Conservation (phyloP, 2,888 invertebrate genomes). For the Xestoiulus laeticollis region DNA sequence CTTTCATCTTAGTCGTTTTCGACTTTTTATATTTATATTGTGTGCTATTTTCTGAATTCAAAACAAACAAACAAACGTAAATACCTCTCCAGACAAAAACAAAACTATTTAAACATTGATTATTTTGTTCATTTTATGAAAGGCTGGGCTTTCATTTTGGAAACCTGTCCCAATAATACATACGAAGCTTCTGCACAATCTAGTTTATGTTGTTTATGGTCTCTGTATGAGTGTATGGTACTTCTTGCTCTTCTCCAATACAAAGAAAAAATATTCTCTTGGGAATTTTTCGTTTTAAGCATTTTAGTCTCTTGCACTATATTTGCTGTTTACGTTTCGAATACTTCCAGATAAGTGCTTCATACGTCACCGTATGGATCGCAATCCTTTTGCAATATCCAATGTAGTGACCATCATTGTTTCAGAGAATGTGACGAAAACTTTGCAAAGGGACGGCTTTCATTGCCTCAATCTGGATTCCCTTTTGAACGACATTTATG, state of each 20-base stretch:
- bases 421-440: not conserved
- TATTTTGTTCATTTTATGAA: not conserved
- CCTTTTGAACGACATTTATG: too few relatives aligned
- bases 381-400: not conserved
- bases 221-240: not conserved
- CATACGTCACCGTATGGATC: not conserved
- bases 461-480: too few relatives aligned
- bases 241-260: not conserved
- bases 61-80: not conserved
- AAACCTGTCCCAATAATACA: not conserved
- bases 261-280: not conserved
- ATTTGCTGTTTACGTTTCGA: conserved; percentile 8
- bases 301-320: conserved; percentile 15
- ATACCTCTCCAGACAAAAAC: not conserved
- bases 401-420: not conserved
- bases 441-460: too few relatives aligned
- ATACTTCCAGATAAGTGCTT: not conserved
- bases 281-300: conserved; percentile 3
- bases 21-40: not conserved
- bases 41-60: not conserved
- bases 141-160: not conserved
- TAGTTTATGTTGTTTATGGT: not conserved
- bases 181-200: not conserved
- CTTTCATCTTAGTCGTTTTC: not conserved
- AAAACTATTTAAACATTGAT: not conserved